These are phyloP conservation scores for Spinibarbus caldwelli DNA, from an alignment of 2,797 vertebrate species.

Conservation along the genomic window DNA sequence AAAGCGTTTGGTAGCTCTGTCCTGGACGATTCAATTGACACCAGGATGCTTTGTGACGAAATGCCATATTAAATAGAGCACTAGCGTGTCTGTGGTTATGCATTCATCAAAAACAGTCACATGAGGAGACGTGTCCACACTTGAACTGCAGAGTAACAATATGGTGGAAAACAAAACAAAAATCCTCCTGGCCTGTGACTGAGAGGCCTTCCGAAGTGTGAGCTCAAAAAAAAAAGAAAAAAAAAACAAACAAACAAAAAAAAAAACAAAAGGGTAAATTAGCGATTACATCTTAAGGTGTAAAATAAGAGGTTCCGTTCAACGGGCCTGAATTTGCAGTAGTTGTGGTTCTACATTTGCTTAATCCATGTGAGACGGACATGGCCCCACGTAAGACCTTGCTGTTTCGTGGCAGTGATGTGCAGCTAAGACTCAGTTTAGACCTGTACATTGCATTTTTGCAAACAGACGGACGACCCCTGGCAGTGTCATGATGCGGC, in stretches of 20 bases:
- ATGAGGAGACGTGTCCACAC: not conserved
- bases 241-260: no score
- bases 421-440: conserved; percentile 36
- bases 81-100: not conserved
- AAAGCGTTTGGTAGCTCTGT: conserved; percentile 29
- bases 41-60: conserved; percentile 1
- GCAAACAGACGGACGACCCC: conserved; percentile 29
- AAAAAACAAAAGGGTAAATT: no score
- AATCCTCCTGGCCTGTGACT: conserved; percentile 17
- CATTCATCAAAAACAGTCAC: not conserved
- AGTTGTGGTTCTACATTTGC: conserved; percentile 23
- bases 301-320: conserved; percentile 51
- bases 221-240: not conserved
- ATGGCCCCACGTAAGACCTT: conserved; percentile 20
- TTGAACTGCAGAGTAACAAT: not conserved
- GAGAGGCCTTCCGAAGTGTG: conserved; percentile 19
- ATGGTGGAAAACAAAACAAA: not conserved
- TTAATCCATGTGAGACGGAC: conserved; percentile 13
- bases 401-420: conserved; percentile 52
- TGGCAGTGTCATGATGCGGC: conserved; percentile 51
- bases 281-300: conserved; percentile 1
- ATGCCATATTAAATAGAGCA: conserved; percentile 2
- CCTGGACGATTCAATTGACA: not conserved
- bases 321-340: conserved; percentile 56
- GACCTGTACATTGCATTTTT: not conserved